Evolutionary conservation across 2,797 vertebrate genomes (phyloP).

Genomic region (Eulemur mongoz): DNA sequence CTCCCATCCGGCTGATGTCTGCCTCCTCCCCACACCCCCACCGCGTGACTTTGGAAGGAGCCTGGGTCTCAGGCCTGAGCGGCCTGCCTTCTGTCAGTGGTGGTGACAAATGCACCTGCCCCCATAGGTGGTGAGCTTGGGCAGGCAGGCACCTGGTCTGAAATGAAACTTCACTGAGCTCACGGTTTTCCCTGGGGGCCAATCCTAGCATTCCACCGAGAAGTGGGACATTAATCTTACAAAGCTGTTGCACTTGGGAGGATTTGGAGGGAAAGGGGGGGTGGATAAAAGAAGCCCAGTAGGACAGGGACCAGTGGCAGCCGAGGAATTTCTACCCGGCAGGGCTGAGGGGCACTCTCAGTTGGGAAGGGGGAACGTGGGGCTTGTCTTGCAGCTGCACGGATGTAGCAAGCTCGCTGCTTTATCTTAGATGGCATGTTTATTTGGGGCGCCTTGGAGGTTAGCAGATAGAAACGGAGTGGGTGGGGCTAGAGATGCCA

Average conservation of each 20-base stretch:
- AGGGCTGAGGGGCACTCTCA: not conserved
- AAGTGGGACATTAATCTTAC: not conserved
- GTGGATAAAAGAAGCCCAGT: not conserved
- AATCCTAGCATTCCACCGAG: not conserved
- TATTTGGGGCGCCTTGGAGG: not conserved
- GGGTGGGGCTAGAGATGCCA: too few relatives aligned
- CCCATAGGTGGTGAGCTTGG: not conserved
- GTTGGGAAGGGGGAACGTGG: not conserved
- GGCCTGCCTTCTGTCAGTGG: not conserved
- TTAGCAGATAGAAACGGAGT: not conserved
- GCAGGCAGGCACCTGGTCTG: not conserved
- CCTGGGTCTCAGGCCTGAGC: not conserved
- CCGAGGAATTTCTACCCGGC: not conserved
- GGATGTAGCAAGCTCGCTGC: not conserved
- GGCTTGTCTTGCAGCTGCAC: not conserved
- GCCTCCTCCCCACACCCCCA: not conserved
- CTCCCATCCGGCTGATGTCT: accelerated
- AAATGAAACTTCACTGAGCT: not conserved
- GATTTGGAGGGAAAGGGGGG: not conserved
- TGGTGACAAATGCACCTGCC: not conserved
- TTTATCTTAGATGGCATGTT: not conserved
- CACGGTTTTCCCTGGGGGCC: not conserved
- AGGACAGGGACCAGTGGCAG: not conserved
- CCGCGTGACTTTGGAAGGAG: not conserved
- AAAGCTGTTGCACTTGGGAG: not conserved